Conservation (phyloP, 2,888 invertebrate species). For the Cataglyphis altisquamis region DNA sequence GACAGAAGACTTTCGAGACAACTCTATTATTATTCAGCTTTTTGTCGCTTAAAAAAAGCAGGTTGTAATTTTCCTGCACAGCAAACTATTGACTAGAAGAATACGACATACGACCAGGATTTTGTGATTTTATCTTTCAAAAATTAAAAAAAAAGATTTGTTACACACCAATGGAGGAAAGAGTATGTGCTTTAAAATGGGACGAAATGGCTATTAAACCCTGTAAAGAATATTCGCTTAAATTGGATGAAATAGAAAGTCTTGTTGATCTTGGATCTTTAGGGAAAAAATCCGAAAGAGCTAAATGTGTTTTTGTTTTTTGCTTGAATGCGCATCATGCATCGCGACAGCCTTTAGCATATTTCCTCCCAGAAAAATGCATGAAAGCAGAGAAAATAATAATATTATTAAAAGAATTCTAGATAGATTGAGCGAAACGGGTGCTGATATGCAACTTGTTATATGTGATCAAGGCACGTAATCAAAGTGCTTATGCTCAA, state of each 20-base stretch:
- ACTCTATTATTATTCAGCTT: no score
- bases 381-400: no score
- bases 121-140: no score
- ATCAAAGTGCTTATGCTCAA: constrained; percentile 9
- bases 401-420: no score
- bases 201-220: no score
- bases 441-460: neutral
- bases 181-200: no score
- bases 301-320: neutral
- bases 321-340: neutral
- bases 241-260: neutral
- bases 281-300: neutral
- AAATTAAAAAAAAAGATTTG: no score
- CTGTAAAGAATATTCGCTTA: no score
- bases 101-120: neutral
- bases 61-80: neutral
- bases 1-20: no score
- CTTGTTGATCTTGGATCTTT: neutral
- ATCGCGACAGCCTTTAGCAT: no score
- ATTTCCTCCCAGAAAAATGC: no score
- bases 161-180: neutral
- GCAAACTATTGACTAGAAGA: neutral
- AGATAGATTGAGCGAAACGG: neutral
- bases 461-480: neutral
- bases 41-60: no score